Base-by-base conservation (phyloP, 2,113 vertebrate species). In the Prochilodus magdalenae region DNA sequence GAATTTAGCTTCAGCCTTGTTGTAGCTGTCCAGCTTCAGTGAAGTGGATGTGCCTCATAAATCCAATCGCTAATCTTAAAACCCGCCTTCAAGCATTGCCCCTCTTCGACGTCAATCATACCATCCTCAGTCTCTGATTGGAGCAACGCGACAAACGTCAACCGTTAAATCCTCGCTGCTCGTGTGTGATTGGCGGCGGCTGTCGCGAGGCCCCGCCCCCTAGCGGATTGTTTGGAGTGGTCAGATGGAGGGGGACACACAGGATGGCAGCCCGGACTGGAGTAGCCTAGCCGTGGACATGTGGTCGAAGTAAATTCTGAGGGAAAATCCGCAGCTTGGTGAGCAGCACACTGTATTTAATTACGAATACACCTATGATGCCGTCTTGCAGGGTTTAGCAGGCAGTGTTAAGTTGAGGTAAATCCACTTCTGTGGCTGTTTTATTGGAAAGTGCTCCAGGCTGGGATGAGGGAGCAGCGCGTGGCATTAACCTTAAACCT, bases 231-330 rank as follows among this genome's bases (percentile, higher is more conserved):
- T 87, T 86, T 33, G 75, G 85, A 86, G 84, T 83, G 87, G 81
- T 75, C 81, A 86, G 51, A 62, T 88, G 91, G 89, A 70, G 84
- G 85, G 87, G 85, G 85, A 91, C 87, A 90, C 85, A 86, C 88
- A 83, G 92, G 92, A 93, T 92, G 91, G 91, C 89, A 90, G 90
- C 79, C 89, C 90, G 91, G 89, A 88, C 84, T 44, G 33, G 66
- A 70, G 40, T 13, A 44, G 33, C 14, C 22, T 70, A 26, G 13
- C 66, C 87, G 89, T 89, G 92, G 92, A 92, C 92, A 90, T 92
- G 91, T 89, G 89, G 90, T 89, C 89, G 76, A 77, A 80, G 86
- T 86, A 90, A 88, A 88, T 87, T 89, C 82, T 82, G 86, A 77
- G 57, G 24, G 86, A 87, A 81, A 89, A 86, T 30, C 84, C 85